Evolutionary conservation across 1,140 invertebrate genomes (phyloP).

Genomic region (Apis cerana): DNA sequence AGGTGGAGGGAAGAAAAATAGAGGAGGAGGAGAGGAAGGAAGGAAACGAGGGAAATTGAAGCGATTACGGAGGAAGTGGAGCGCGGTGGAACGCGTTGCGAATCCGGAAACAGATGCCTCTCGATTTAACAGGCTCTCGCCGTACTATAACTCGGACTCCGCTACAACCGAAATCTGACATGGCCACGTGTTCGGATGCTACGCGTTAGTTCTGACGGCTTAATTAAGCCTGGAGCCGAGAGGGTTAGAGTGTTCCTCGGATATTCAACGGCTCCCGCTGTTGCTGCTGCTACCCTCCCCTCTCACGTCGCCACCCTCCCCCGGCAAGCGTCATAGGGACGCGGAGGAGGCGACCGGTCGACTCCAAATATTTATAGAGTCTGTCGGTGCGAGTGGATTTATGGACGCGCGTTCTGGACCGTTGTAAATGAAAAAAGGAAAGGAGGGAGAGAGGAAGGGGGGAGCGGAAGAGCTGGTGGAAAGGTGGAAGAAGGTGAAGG

Average conservation of each 20-base stretch:
- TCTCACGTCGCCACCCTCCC: slow-evolving; percentile 31
- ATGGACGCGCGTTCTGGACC: slow-evolving; percentile 30
- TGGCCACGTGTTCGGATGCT: slow-evolving; percentile 66
- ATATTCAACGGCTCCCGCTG: slow-evolving; percentile 51
- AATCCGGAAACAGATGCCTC: slow-evolving; percentile 59
- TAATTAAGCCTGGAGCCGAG: slow-evolving; percentile 63
- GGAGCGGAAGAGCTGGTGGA: no score
- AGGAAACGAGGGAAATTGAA: neutral
- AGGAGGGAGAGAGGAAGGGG: no score
- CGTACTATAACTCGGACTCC: slow-evolving; percentile 43
- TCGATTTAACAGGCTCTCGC: slow-evolving; percentile 49
- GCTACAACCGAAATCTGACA: slow-evolving; percentile 66
- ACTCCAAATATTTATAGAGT: slow-evolving; percentile 64
- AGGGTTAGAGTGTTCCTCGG: slow-evolving; percentile 54
- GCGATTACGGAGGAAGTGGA: slow-evolving; percentile 38
- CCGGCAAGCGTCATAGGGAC: neutral
- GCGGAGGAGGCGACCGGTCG: neutral
- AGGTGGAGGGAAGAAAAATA: neutral
- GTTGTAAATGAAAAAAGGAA: slow-evolving; percentile 21
- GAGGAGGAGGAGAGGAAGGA: neutral
- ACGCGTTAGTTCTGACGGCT: slow-evolving; percentile 66
- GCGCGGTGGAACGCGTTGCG: slow-evolving; percentile 25
- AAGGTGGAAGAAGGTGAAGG: no score
- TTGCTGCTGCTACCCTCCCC: slow-evolving; percentile 21
- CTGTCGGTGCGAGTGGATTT: slow-evolving; percentile 49